These are phyloP conservation scores for Chloropsis hardwickii DNA, from an alignment of 2,113 vertebrate genomes.

Conservation along the genomic window DNA sequence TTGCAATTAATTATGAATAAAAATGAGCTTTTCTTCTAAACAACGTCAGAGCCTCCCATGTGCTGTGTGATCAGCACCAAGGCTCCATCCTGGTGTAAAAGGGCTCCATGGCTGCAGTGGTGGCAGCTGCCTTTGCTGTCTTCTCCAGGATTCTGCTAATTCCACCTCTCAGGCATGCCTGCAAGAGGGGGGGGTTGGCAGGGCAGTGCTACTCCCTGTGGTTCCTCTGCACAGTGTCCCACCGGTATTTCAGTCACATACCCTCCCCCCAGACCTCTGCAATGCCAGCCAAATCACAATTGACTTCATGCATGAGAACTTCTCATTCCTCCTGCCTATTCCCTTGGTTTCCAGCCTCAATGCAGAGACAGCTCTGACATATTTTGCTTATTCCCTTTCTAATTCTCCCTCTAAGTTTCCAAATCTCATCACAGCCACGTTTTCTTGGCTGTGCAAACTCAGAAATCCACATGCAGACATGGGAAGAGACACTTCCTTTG, in stretches of 20 bases:
- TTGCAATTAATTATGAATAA: constrained; percentile 53
- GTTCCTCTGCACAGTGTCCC: not conserved
- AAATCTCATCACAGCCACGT: not conserved
- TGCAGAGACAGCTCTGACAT: constrained; percentile 23
- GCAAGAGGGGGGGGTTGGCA: not conserved
- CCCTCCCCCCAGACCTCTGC: constrained; percentile 10
- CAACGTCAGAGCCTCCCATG: not conserved
- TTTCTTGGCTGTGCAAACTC: not conserved
- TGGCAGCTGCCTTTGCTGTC: not conserved
- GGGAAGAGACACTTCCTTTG: fast-evolving
- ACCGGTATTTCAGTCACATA: not conserved
- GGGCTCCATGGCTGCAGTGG: not conserved
- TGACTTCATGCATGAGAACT: constrained; percentile 44
- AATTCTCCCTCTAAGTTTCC: not conserved
- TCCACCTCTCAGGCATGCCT: not conserved
- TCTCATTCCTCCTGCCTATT: constrained; percentile 36
- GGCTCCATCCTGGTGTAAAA: not conserved
- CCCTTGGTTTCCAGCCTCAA: constrained; percentile 35
- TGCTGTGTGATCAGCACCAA: not conserved
- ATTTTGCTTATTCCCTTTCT: constrained; percentile 47
- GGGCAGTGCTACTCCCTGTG: not conserved
- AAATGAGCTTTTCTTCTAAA: constrained; percentile 22
- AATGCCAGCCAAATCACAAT: constrained; percentile 14
- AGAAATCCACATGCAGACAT: not conserved
- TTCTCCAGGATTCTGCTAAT: not conserved